These are phyloP conservation scores for Lucilia sericata DNA, from an alignment of 1,140 invertebrate species.

Conservation along the genomic window DNA sequence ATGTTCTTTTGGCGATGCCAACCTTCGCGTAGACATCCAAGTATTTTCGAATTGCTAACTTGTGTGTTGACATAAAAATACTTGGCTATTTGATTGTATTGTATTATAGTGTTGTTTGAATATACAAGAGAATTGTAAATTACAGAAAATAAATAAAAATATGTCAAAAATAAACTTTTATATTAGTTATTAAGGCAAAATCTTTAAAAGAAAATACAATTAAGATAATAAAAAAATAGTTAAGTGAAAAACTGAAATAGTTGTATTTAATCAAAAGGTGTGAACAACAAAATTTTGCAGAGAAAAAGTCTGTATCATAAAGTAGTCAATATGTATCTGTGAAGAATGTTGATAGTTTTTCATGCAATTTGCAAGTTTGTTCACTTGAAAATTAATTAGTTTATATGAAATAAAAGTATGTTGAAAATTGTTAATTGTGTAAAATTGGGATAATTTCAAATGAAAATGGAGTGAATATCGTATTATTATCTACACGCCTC, in stretches of 20 bases:
- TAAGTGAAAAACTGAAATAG: background rate
- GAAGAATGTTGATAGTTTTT: conserved; percentile 14
- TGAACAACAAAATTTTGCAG: conserved; percentile 21
- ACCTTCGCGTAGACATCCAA: too few species aligned
- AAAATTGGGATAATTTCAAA: background rate
- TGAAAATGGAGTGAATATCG: background rate
- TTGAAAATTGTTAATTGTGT: background rate
- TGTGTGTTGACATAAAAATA: background rate
- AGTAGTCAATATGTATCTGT: conserved; percentile 29
- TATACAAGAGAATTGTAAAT: conserved; percentile 4
- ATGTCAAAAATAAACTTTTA: conserved; percentile 16
- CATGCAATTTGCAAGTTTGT: background rate
- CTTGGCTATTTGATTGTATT: conserved; percentile 1
- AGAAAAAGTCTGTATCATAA: conserved; percentile 39
- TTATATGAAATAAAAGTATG: background rate
- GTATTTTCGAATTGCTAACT: background rate
- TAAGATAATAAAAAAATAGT: background rate
- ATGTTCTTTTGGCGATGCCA: background rate
- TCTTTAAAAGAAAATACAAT: background rate
- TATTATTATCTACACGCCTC: background rate
- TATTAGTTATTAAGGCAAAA: background rate
- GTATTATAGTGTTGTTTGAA: conserved; percentile 17
- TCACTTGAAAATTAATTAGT: background rate
- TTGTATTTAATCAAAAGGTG: conserved; percentile 24
- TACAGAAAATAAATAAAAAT: conserved; percentile 10